Conservation (phyloP, 1,140 invertebrate genomes). For the Rhopalosiphum maidis region DNA sequence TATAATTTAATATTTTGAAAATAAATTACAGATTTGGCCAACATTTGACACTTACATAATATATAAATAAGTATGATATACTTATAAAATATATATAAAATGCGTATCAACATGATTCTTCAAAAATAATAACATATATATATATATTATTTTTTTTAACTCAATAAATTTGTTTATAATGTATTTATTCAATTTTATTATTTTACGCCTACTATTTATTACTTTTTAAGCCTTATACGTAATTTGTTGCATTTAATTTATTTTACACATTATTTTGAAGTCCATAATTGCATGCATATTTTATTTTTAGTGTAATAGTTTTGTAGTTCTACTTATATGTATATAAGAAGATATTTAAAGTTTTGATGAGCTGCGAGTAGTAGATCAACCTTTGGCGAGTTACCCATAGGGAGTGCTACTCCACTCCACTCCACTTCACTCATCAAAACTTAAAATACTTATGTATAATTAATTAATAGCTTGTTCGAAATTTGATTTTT, state of each 20-base stretch:
- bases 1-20: not conserved
- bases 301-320: not conserved
- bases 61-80: too few species aligned
- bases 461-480: not conserved
- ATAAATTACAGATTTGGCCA: too few species aligned
- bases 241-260: not conserved
- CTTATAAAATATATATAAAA: too few species aligned
- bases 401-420: too few species aligned
- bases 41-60: too few species aligned
- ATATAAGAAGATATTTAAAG: not conserved
- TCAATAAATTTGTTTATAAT: not conserved
- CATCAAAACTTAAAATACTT: not conserved
- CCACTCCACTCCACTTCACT: not conserved
- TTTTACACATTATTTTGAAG: not conserved
- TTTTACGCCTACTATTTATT: too few species aligned
- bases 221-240: not conserved
- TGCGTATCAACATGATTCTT: too few species aligned
- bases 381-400: not conserved
- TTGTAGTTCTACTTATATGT: not conserved
- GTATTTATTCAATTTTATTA: not conserved
- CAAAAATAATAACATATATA: not conserved
- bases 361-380: not conserved
- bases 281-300: not conserved
- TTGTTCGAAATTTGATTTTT: not conserved
- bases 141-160: too few species aligned